Conservation (phyloP, 2,113 vertebrate species). For the Himantopus leucocephalus region DNA sequence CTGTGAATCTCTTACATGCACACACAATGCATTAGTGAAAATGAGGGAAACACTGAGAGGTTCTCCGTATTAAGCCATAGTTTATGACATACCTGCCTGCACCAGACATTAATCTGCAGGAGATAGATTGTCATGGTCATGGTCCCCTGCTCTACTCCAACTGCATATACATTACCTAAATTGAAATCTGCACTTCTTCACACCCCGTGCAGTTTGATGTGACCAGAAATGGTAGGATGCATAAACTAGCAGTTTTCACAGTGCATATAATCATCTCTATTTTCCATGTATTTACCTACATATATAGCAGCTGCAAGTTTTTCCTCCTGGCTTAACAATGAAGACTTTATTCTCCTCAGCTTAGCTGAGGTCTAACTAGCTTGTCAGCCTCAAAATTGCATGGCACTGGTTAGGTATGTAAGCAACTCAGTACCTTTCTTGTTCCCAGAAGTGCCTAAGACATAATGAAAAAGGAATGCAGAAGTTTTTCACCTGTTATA, state of each 20-base stretch:
- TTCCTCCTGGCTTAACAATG: slow-evolving; percentile 70
- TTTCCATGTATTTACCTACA: slow-evolving; percentile 66
- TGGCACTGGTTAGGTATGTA: slow-evolving; percentile 50
- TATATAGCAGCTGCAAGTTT: slow-evolving; percentile 61
- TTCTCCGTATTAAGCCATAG: slow-evolving; percentile 62
- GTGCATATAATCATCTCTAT: slow-evolving; percentile 49
- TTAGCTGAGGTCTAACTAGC: slow-evolving; percentile 43
- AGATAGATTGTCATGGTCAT: slow-evolving; percentile 73
- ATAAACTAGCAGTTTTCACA: slow-evolving; percentile 52
- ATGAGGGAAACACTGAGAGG: slow-evolving; percentile 13
- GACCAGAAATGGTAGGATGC: slow-evolving; percentile 50
- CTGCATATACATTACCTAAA: slow-evolving; percentile 72
- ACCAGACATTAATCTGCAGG: slow-evolving; percentile 74
- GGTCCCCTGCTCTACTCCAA: slow-evolving; percentile 65
- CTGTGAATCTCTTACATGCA: slow-evolving; percentile 56
- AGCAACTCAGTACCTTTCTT: slow-evolving; percentile 65
- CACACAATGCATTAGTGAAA: slow-evolving; percentile 66
- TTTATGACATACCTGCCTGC: slow-evolving; percentile 77
- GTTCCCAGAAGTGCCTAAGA: slow-evolving; percentile 70
- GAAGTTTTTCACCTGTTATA: slow-evolving; percentile 77
- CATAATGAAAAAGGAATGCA: slow-evolving; percentile 76
- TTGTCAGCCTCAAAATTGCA: slow-evolving; percentile 46
- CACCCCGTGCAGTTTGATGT: slow-evolving; percentile 52
- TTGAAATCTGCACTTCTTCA: slow-evolving; percentile 74
- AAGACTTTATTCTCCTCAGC: slow-evolving; percentile 54